phyloP scores from a whole-genome alignment of 2,888 invertebrate genomes.

The Nyleta sp. region DNA sequence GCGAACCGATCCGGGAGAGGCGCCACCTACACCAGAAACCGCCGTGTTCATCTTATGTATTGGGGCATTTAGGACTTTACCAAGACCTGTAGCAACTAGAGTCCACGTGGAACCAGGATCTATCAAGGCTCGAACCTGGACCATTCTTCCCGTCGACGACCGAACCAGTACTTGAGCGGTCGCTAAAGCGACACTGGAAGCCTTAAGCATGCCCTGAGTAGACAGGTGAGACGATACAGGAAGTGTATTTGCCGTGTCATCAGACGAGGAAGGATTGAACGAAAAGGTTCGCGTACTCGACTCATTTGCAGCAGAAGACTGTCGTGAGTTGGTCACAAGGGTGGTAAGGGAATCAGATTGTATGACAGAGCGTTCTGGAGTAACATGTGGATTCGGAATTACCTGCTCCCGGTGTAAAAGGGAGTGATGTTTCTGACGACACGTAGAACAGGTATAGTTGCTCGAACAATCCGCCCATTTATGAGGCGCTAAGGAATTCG shows the following conservation, averaged over 20 bases:
- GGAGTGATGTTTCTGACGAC: background rate
- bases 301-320: too few species aligned
- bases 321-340: too few species aligned
- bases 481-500: conserved; percentile 10
- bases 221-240: too few species aligned
- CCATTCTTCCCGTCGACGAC: background rate
- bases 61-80: background rate
- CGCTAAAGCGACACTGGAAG: background rate
- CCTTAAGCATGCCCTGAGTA: too few species aligned
- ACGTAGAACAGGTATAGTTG: background rate
- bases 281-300: background rate
- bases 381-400: too few species aligned
- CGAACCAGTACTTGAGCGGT: background rate
- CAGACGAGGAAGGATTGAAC: too few species aligned
- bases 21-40: background rate
- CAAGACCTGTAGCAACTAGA: background rate
- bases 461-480: background rate
- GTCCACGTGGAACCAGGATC: conserved; percentile 6
- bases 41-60: too few species aligned
- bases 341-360: too few species aligned
- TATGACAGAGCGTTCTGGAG: too few species aligned
- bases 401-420: conserved; percentile 10
- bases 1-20: background rate
- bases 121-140: background rate
- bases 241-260: too few species aligned